Conservation (phyloP, 2,113 vertebrate species). For the Hemibagrus wyckioides region DNA sequence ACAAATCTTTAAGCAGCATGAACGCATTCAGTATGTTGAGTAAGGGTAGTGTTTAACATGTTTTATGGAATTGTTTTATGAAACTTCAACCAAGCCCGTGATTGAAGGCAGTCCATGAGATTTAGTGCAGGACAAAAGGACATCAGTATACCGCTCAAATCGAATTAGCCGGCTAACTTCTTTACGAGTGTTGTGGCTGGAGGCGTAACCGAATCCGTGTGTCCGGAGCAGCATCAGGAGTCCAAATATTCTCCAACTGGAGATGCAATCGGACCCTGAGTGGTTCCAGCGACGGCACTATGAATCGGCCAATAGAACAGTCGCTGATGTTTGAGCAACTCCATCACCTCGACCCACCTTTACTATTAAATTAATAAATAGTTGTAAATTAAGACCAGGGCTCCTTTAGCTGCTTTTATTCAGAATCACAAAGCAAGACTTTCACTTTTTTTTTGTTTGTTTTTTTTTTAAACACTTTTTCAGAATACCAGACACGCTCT, state of each 20-base stretch:
- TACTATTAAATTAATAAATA: too few relatives aligned
- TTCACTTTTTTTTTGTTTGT: neutral
- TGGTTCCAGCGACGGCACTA: neutral
- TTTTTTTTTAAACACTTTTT: too few relatives aligned
- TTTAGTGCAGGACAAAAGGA: neutral
- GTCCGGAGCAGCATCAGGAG: neutral
- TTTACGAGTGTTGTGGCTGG: conserved; percentile 35
- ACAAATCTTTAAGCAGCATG: neutral
- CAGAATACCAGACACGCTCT: too few relatives aligned
- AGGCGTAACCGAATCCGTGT: conserved; percentile 2
- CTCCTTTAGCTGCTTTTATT: neutral
- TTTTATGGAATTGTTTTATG: neutral
- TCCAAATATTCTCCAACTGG: neutral
- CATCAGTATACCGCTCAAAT: neutral
- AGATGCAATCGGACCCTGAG: conserved; percentile 9
- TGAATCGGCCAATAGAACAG: too few relatives aligned
- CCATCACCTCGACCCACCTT: too few relatives aligned
- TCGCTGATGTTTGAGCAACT: too few relatives aligned
- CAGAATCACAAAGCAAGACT: neutral
- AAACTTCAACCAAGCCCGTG: neutral
- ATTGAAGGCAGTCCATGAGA: neutral
- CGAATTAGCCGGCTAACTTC: conserved; percentile 17
- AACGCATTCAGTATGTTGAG: too few relatives aligned
- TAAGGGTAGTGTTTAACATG: too few relatives aligned
- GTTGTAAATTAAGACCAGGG: neutral